Conservation (phyloP, 2,888 invertebrate genomes). For the Sinhomidia bicolor region DNA sequence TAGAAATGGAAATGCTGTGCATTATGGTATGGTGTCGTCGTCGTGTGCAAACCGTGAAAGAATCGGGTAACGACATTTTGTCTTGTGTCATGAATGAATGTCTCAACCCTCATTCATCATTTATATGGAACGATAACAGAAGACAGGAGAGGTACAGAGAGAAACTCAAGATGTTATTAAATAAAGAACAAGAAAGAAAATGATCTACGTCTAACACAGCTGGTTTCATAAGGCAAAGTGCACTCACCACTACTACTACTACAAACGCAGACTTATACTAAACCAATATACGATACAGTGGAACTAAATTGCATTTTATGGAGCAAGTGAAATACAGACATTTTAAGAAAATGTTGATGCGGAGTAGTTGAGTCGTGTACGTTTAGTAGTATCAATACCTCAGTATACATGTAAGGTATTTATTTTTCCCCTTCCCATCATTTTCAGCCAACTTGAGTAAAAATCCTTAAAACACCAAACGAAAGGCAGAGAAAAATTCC, state of each 20-base stretch:
- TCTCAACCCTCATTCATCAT: not conserved
- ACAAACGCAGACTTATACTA: no score
- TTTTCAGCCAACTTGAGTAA: constrained; percentile 7
- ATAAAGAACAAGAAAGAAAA: no score
- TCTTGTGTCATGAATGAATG: not conserved
- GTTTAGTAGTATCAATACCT: not conserved
- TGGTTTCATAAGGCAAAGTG: constrained; percentile 55
- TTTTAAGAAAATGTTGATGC: not conserved
- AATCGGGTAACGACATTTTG: constrained; percentile 14
- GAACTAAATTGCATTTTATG: constrained; percentile 19
- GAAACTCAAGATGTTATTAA: not conserved
- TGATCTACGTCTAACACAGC: constrained; percentile 11
- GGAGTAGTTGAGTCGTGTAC: not conserved
- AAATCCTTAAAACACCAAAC: constrained; percentile 9
- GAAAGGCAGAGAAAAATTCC: constrained; percentile 11
- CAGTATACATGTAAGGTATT: not conserved
- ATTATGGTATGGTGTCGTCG: no score
- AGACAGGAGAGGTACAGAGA: not conserved
- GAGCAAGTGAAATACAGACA: not conserved
- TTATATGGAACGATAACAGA: not conserved
- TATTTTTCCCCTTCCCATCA: constrained; percentile 14
- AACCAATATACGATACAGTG: not conserved
- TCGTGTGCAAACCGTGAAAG: not conserved
- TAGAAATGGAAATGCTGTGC: no score
- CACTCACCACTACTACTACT: no score